Evolutionary conservation across 2,797 vertebrate species (phyloP).

Genomic region (Pitangus sulphuratus): DNA sequence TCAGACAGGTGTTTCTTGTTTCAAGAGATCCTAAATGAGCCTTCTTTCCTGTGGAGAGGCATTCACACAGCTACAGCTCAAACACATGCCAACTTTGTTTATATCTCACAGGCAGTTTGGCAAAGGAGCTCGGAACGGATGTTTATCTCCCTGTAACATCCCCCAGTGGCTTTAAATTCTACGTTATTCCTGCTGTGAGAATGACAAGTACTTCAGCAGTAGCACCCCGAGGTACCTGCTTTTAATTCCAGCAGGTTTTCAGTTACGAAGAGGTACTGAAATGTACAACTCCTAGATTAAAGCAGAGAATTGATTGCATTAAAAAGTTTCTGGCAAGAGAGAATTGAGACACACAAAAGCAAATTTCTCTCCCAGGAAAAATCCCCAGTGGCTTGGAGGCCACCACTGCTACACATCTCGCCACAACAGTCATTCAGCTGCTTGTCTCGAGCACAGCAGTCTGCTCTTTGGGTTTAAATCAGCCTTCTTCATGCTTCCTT

Average conservation of each 20-base stretch:
- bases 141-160: constrained; percentile 64
- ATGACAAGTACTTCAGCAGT: constrained; percentile 46
- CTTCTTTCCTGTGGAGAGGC: constrained; percentile 59
- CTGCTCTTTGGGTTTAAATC: neutral
- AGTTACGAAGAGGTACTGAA: neutral
- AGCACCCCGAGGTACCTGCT: constrained; percentile 19
- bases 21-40: constrained; percentile 60
- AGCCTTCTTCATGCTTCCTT: neutral
- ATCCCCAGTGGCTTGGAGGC: neutral
- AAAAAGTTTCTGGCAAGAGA: neutral
- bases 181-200: constrained; percentile 61
- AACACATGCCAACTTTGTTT: constrained; percentile 52
- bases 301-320: neutral
- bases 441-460: neutral
- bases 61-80: constrained; percentile 48
- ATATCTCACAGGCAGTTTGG: constrained; percentile 55
- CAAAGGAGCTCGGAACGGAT: constrained; percentile 60
- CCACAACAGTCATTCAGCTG: neutral
- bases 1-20: constrained; percentile 72
- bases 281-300: neutral
- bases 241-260: constrained; percentile 27
- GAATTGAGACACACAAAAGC: neutral
- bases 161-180: constrained; percentile 44
- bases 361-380: neutral
- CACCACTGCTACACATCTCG: neutral